Evolutionary conservation across 2,113 vertebrate species (phyloP), one percentile per base, ranked within the genome.

Genomic region (Neogale vison): DNA sequence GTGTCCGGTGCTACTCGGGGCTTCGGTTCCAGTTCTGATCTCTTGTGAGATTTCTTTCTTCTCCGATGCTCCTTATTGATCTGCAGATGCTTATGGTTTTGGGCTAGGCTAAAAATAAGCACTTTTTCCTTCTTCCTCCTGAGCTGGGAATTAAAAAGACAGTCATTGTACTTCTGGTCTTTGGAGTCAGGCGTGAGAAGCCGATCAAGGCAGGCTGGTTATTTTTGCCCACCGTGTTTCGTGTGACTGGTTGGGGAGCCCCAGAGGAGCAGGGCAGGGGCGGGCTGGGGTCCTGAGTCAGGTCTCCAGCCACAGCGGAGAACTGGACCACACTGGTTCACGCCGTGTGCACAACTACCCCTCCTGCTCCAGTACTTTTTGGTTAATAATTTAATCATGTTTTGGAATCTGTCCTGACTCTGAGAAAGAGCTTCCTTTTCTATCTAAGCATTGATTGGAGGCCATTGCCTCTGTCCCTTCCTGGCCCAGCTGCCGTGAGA

Each of bases 101-200:
- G 34, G 42, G 10, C 34, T 72, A 17, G 26, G 88, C 89, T 93
- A 55, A 91, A 95, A 80, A 77, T 47, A 76, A 90, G 31, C 39
- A 3, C 42, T 31, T 13, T 77, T 76, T 39, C 9, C 23, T 59
- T 92, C 14, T 36, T 94, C 39, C 52, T 87, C 45, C 39, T 67
- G 20, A 42, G 26, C 21, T 72, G 2, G n/a, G 29, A 61, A n/a
- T 83, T 39, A 50, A 10, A 45, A 55, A 94, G 45, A 45, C 34
- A 15, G 71, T 45, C 14, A 20, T 52, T 24, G 29, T 94, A 34
- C 45, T 72, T 76, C 29, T 29, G 31, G n/a, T 74, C 34, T 69
- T 84, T 85, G 83, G 89, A 81, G 26, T 47, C 87, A 77, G 39
- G 55, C 10, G 0, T 18, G 61, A 87, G 76, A 29, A 55, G 52